These are phyloP conservation scores for Plagodis dolabraria DNA, from an alignment of 2,888 invertebrate genomes.

Conservation along the genomic window DNA sequence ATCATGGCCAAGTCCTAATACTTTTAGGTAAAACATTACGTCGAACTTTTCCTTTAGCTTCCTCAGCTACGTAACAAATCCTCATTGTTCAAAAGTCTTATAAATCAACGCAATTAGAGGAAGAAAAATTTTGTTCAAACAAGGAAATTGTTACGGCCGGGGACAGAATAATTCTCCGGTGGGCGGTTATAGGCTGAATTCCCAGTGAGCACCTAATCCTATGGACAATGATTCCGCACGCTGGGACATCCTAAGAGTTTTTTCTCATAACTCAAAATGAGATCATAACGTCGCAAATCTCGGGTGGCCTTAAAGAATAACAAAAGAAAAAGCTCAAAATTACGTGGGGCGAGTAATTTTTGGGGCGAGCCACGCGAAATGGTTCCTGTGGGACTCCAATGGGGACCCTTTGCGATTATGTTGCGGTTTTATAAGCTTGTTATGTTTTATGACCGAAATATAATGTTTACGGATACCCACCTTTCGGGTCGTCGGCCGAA, in stretches of 20 bases:
- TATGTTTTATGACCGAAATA: conserved; percentile 77
- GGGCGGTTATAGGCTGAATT: conserved; percentile 50
- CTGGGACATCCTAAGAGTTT: conserved; percentile 77
- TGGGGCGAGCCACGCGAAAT: conserved; percentile 74
- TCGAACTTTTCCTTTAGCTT: conserved; percentile 42
- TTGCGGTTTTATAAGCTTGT: conserved; percentile 82
- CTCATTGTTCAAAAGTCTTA: conserved; percentile 35
- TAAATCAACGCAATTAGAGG: conserved; percentile 37
- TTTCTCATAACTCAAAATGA: conserved; percentile 83
- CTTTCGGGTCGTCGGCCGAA: conserved; percentile 52
- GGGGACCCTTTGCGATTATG: conserved; percentile 76
- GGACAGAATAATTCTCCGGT: conserved; percentile 42
- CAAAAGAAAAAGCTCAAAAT: conserved; percentile 81
- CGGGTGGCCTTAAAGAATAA: conserved; percentile 79
- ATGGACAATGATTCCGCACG: conserved; percentile 73
- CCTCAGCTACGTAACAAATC: conserved; percentile 41
- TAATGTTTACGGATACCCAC: conserved; percentile 67
- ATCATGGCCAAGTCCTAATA: neutral
- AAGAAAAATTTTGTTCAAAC: conserved; percentile 40
- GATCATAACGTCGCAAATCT: conserved; percentile 82
- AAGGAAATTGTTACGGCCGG: conserved; percentile 43
- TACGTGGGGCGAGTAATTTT: conserved; percentile 81
- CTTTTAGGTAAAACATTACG: neutral
- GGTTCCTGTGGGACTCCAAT: conserved; percentile 70
- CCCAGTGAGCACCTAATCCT: conserved; percentile 72